phyloP scores from a whole-genome alignment of 2,797 vertebrate genomes.

The Leptodactylus fallax region DNA sequence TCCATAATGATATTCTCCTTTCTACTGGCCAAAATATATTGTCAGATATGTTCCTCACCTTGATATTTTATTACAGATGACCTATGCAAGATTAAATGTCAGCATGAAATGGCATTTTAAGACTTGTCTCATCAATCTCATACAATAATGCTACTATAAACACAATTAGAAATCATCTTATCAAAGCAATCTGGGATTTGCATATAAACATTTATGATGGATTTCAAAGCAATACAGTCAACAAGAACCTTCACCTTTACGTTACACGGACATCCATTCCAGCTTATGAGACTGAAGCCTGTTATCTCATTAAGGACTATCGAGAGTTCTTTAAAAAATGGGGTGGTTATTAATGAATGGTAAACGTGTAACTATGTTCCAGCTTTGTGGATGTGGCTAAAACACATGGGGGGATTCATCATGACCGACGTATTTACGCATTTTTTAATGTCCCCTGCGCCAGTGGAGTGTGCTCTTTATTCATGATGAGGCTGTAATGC shows the following conservation, averaged over 20 bases:
- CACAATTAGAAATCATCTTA: constrained; percentile 61
- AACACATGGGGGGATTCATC: too few relatives aligned
- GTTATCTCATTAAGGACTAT: neutral
- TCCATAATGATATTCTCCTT: constrained; percentile 54
- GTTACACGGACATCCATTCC: neutral
- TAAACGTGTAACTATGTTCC: too few relatives aligned
- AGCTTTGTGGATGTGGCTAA: too few relatives aligned
- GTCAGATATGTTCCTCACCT: constrained; percentile 65
- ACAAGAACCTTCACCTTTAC: neutral
- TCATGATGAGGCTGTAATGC: too few relatives aligned
- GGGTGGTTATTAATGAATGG: neutral
- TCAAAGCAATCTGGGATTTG: constrained; percentile 42
- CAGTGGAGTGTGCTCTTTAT: too few relatives aligned
- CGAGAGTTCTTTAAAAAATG: neutral
- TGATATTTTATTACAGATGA: constrained; percentile 72
- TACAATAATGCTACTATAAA: constrained; percentile 71
- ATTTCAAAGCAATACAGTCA: neutral
- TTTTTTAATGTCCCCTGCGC: too few relatives aligned
- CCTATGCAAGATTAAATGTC: constrained; percentile 73
- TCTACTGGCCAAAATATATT: constrained; percentile 66
- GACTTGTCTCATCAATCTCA: constrained; percentile 67
- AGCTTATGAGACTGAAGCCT: neutral
- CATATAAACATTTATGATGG: constrained; percentile 30
- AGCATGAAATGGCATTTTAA: constrained; percentile 72
- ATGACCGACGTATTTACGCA: too few relatives aligned